phyloP scores from a whole-genome alignment of 2,113 vertebrate genomes.

The Scomber colias region DNA sequence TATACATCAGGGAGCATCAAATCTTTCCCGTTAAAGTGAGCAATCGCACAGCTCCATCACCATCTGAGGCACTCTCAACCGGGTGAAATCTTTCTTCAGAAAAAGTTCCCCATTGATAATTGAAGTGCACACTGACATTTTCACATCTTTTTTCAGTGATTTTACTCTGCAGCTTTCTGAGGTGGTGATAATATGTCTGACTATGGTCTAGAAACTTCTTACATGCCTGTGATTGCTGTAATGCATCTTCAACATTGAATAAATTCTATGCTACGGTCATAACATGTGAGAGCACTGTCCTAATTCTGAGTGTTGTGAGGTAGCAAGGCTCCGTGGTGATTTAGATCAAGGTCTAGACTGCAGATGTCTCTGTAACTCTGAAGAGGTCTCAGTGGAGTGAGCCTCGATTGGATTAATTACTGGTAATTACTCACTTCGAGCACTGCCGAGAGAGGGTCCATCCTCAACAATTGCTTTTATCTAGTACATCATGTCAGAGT shows the following conservation, averaged over 20 bases:
- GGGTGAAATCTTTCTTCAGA: slow-evolving; percentile 47
- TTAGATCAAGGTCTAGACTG: slow-evolving; percentile 69
- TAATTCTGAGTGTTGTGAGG: slow-evolving; percentile 47
- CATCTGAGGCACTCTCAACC: slow-evolving; percentile 39
- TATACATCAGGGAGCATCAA: slow-evolving; percentile 60
- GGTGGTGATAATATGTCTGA: slow-evolving; percentile 43
- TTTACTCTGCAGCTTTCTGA: slow-evolving; percentile 36
- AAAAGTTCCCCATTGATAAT: slow-evolving; percentile 64
- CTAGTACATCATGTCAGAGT: slow-evolving; percentile 58
- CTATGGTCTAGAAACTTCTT: slow-evolving; percentile 28
- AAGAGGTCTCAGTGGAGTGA: slow-evolving; percentile 63
- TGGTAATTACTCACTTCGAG: slow-evolving; percentile 71
- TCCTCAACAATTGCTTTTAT: slow-evolving; percentile 73
- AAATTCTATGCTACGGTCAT: slow-evolving; percentile 15
- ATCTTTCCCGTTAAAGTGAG: slow-evolving; percentile 55
- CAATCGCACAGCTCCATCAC: slow-evolving; percentile 57
- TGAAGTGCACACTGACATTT: slow-evolving; percentile 56
- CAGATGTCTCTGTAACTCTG: slow-evolving; percentile 68
- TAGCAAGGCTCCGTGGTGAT: slow-evolving; percentile 34
- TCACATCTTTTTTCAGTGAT: slow-evolving; percentile 34
- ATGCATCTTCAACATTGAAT: not conserved
- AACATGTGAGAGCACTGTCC: slow-evolving; percentile 33
- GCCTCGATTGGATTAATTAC: slow-evolving; percentile 75
- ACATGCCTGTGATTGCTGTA: slow-evolving; percentile 31
- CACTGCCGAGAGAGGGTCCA: slow-evolving; percentile 49